Percentiles rank a stretch among this genome's conserved stretches.
Evolutionary conservation across 2,888 invertebrate species (phyloP).

Genomic region (Tipula helvola): DNA sequence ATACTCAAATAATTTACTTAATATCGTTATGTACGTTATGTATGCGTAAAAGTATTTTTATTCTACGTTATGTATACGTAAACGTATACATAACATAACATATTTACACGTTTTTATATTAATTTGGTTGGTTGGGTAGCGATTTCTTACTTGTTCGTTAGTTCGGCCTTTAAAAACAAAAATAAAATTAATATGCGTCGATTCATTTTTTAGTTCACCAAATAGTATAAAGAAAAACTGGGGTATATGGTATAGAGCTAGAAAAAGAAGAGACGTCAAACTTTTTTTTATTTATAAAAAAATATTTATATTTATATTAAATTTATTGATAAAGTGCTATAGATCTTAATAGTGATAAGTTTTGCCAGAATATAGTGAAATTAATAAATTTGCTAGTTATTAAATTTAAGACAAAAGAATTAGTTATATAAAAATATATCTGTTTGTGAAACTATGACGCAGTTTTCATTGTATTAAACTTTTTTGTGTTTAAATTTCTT

Average conservation of each 20-base stretch:
- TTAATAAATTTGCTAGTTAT: not conserved
- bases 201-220: not conserved
- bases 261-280: not conserved
- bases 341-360: not conserved
- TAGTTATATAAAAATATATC: not conserved
- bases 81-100: not conserved
- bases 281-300: not conserved
- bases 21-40: too few species aligned
- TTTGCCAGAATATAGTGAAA: not conserved
- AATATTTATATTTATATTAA: not conserved
- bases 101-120: not conserved
- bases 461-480: not conserved
- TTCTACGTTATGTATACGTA: too few species aligned
- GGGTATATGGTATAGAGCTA: not conserved
- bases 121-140: not conserved
- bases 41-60: too few species aligned
- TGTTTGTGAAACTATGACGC: not conserved
- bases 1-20: too few species aligned
- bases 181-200: not conserved
- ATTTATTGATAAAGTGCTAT: not conserved
- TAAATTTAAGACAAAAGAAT: not conserved
- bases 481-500: not conserved
- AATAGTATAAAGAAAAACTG: not conserved
- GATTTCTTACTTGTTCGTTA: not conserved
- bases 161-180: not conserved